phyloP scores from a whole-genome alignment of 1,140 invertebrate species.

The Drosophila punjabiensis region DNA sequence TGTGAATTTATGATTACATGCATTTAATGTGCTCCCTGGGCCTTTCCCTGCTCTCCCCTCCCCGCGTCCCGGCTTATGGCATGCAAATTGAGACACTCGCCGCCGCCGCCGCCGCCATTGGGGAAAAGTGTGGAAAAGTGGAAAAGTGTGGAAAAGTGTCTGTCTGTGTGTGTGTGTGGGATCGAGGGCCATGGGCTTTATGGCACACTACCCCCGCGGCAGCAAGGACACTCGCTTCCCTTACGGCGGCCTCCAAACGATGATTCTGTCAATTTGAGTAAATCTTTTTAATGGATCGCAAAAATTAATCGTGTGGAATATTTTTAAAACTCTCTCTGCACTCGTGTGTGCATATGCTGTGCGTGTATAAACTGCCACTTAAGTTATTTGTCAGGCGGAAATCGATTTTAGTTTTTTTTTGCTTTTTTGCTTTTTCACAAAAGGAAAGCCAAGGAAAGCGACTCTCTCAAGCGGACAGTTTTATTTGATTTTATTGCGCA shows the following conservation, averaged over 20 bases:
- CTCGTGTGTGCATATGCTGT: slow-evolving; percentile 29
- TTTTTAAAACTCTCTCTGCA: slow-evolving; percentile 49
- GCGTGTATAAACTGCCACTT: slow-evolving; percentile 68
- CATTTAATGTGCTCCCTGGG: slow-evolving; percentile 65
- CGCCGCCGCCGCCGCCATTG: background rate
- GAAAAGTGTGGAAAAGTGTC: slow-evolving; percentile 2
- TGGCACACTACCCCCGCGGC: background rate
- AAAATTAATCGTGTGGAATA: slow-evolving; percentile 83
- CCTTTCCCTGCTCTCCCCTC: background rate
- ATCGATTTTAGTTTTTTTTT: slow-evolving; percentile 78
- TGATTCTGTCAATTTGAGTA: slow-evolving; percentile 83
- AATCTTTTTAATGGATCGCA: slow-evolving; percentile 79
- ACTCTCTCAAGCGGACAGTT: slow-evolving; percentile 26
- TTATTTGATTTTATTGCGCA: slow-evolving; percentile 73
- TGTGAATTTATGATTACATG: slow-evolving; percentile 83
- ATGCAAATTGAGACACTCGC: slow-evolving; percentile 79
- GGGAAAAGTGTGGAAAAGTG: slow-evolving; percentile 21
- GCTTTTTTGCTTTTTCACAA: slow-evolving; percentile 33
- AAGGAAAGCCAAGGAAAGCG: background rate
- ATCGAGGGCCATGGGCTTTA: slow-evolving; percentile 48
- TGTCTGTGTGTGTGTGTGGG: background rate
- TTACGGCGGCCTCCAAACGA: slow-evolving; percentile 38
- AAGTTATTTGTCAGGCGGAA: slow-evolving; percentile 70
- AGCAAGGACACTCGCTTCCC: slow-evolving; percentile 43
- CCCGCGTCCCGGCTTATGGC: slow-evolving; percentile 44